Conservation (phyloP, 2,888 invertebrate genomes). For the Cheiracanthium punctorium region DNA sequence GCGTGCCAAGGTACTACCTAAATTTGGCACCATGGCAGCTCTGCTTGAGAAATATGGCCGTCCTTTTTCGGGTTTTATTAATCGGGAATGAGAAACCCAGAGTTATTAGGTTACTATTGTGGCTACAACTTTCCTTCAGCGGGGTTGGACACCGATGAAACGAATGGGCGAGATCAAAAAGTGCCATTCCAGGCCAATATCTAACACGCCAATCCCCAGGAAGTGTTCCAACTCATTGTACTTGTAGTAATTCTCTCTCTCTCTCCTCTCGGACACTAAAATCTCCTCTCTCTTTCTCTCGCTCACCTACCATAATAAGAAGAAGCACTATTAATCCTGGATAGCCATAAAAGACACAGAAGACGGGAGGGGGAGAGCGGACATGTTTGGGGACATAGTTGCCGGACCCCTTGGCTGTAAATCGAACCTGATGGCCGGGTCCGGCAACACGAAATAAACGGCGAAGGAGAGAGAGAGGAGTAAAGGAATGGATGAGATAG, state of each 20-base stretch:
- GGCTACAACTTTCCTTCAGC: background rate
- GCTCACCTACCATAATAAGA: constrained; percentile 59
- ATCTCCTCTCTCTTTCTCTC: background rate
- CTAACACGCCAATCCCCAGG: background rate
- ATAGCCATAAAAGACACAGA: constrained; percentile 62
- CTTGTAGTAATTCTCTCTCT: constrained; percentile 55
- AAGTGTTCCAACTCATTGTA: constrained; percentile 29
- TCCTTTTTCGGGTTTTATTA: no score
- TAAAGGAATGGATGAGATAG: constrained; percentile 6
- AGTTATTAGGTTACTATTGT: background rate
- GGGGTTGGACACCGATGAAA: background rate
- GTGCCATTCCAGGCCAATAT: constrained; percentile 5
- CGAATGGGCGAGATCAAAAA: constrained; percentile 17
- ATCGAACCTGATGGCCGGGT: constrained; percentile 54
- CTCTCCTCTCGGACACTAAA: constrained; percentile 18
- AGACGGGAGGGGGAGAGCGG: background rate
- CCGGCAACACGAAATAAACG: constrained; percentile 39
- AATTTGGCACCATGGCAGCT: no score
- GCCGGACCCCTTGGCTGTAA: constrained; percentile 48
- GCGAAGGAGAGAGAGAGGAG: constrained; percentile 11
- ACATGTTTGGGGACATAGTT: constrained; percentile 40
- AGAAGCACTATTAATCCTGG: constrained; percentile 68
- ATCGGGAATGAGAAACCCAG: no score
- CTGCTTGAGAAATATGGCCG: no score
- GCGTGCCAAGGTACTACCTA: no score